phyloP scores from a whole-genome alignment of 2,888 invertebrate genomes.

The Megaustenia siamemsis region DNA sequence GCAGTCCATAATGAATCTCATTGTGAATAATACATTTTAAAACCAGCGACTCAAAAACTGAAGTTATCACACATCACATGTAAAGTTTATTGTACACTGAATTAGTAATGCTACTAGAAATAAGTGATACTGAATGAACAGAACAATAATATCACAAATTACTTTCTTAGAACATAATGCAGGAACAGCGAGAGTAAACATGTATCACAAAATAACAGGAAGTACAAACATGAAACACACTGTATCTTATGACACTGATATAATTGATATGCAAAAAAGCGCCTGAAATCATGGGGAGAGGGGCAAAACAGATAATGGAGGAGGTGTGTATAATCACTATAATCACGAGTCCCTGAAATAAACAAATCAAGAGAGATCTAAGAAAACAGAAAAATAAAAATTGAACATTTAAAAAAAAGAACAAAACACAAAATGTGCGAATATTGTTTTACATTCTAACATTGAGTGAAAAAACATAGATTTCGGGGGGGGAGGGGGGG shows the following conservation, averaged over 20 bases:
- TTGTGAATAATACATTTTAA: too few species aligned
- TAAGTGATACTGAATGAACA: background rate
- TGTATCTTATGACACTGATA: background rate
- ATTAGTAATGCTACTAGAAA: background rate
- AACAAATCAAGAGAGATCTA: too few species aligned
- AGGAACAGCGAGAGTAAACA: background rate
- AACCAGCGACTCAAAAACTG: too few species aligned
- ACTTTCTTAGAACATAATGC: background rate
- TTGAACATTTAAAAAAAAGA: too few species aligned
- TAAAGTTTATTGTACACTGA: background rate
- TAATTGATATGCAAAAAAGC: background rate
- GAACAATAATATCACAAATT: constrained; percentile 14
- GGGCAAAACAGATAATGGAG: background rate
- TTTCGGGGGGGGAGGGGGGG: too few species aligned
- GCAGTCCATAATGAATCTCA: too few species aligned
- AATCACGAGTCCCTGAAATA: too few species aligned
- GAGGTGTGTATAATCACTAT: too few species aligned
- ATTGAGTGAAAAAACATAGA: too few species aligned
- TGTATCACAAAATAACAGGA: background rate
- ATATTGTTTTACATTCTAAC: too few species aligned
- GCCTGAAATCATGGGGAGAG: background rate
- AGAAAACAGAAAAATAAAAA: too few species aligned
- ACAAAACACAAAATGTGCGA: too few species aligned
- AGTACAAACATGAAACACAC: background rate
- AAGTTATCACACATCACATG: background rate